Percentiles rank a stretch among this genome's conserved stretches.
These are phyloP conservation scores for Alethe castanea DNA, from an alignment of 2,113 vertebrate species.

Conservation along the genomic window DNA sequence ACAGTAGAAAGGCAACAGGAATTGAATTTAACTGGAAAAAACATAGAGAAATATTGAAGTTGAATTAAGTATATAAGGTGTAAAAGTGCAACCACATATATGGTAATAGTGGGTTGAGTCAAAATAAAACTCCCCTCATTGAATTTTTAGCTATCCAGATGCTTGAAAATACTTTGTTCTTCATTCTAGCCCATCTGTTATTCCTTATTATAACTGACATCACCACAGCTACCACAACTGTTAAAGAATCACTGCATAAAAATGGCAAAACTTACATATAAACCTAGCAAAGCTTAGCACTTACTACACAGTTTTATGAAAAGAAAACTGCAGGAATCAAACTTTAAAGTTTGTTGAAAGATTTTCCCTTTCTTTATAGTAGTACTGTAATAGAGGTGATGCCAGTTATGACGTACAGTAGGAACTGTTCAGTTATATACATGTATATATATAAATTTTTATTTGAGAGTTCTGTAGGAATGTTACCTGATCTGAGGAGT, in stretches of 20 bases:
- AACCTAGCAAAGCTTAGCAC: constrained; percentile 27
- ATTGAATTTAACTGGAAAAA: not conserved
- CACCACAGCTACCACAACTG: constrained; percentile 21
- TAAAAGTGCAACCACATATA: not conserved
- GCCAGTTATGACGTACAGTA: not conserved
- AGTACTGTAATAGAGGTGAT: not conserved
- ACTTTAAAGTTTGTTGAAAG: constrained; percentile 49
- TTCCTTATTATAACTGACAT: constrained; percentile 39
- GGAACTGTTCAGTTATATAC: not conserved
- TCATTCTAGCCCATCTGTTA: constrained; percentile 37
- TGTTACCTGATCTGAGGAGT: not conserved
- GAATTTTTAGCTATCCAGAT: constrained; percentile 7
- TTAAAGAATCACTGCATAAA: constrained; percentile 39
- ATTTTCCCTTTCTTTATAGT: constrained; percentile 2
- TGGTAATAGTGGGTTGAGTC: not conserved
- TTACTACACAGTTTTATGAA: constrained; percentile 27
- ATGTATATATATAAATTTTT: not conserved
- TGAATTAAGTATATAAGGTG: not conserved
- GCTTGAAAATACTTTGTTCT: constrained; percentile 52
- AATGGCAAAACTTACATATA: constrained; percentile 32
- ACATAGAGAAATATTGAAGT: not conserved
- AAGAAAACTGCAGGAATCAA: constrained; percentile 50
- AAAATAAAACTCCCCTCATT: not conserved
- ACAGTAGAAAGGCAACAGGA: not conserved
- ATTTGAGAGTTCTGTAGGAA: constrained; percentile 1